Base-by-base conservation (phyloP, 2,797 vertebrate genomes). In the Prionace glauca region DNA sequence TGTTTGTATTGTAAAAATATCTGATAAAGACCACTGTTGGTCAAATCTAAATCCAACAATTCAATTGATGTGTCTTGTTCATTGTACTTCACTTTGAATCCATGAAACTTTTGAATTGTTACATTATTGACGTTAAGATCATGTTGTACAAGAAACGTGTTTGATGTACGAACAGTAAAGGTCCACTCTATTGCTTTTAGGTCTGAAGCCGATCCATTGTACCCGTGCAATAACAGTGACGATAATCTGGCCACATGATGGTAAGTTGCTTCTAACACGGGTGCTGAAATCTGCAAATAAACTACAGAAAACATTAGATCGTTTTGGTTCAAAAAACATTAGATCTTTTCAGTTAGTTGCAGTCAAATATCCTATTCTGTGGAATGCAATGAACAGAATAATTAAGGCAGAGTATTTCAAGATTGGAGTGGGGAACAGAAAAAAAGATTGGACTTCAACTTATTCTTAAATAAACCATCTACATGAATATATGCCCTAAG, bases 61-160 rank as follows among this genome's bases (percentile, higher is more conserved):
- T 41, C 2, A 4, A 92, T n/a, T 24, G 90, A 67, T 0, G 20
- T 62, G 36, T 2, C 41, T 5, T 22, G 0, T 10, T 2, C 8
- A 24, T 69, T 36, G 62, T 67, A 41, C 9, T 10, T 36, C 0
- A 92, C 14, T 36, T 29, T 29, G 1, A 2, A 3, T 24, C 20
- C 3, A 20, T 67, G 41, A 79, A 79, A 36, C 3, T 7, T 56
- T 7, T 56, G 50, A 56, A 56, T 56, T 56, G 50, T 5, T 56
- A 56, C 3, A 56, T 5, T 0, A 7, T 56, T 3, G 50, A 56
- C 0, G 5, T 56, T 3, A 56, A 56, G 5, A 3, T 56, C 0
- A 14, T n/a, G 74, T 12, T 16, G n/a, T 3, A n/a, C 32, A 79
- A 79, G 0, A 3, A 0, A 0, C 16, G 16, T 0, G 32, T 0